Percentiles rank a stretch among this genome's conserved stretches.
Conservation (phyloP, 2,888 invertebrate species). For the Gerris lacustris region DNA sequence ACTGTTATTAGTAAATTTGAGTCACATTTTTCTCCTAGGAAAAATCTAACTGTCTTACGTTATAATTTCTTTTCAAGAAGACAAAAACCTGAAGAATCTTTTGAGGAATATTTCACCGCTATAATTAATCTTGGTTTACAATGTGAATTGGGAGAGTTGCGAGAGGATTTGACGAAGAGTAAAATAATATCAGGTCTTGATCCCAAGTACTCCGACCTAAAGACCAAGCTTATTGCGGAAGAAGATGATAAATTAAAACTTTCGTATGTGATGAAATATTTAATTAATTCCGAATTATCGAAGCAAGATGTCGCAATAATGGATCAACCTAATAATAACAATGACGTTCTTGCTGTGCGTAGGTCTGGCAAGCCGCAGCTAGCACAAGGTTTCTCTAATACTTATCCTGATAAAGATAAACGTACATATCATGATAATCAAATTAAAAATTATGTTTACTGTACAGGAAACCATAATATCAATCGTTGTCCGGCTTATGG, state of each 20-base stretch:
- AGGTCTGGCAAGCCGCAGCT: background rate
- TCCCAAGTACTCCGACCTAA: background rate
- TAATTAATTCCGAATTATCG: background rate
- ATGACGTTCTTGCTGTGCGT: background rate
- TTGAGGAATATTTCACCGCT: background rate
- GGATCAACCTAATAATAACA: background rate
- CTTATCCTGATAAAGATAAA: background rate
- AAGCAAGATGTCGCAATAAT: background rate
- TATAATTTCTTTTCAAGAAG: background rate
- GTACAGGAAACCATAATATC: background rate
- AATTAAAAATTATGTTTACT: background rate
- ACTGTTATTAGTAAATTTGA: background rate
- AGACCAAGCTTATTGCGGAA: background rate
- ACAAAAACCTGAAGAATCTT: background rate
- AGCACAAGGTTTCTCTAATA: background rate
- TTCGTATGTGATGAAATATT: background rate
- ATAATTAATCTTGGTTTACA: background rate
- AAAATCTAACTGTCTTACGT: background rate
- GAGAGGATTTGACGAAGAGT: background rate
- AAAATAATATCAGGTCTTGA: background rate
- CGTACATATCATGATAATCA: background rate
- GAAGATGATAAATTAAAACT: background rate
- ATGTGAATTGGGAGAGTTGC: slow-evolving; percentile 2
- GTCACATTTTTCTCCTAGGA: background rate
- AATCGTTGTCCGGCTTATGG: slow-evolving; percentile 1